Conservation (phyloP, 2,113 vertebrate genomes). For the Pachycephala philippinensis region DNA sequence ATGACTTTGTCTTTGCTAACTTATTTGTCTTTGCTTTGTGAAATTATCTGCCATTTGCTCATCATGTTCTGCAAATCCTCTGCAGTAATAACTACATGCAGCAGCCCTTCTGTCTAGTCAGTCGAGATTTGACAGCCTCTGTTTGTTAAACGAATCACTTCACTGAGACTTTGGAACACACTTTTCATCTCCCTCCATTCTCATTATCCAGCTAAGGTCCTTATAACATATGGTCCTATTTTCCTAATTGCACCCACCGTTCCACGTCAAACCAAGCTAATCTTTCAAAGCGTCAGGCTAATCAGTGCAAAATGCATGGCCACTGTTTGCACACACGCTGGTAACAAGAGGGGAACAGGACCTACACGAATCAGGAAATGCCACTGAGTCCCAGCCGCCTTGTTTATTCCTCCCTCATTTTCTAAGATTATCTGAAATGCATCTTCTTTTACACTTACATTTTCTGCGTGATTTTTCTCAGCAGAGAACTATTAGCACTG, state of each 20-base stretch:
- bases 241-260: conserved; percentile 49
- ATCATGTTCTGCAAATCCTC: neutral
- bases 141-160: conserved; percentile 61
- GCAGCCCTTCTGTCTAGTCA: conserved; percentile 40
- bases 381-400: conserved; percentile 6
- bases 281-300: conserved; percentile 57
- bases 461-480: neutral
- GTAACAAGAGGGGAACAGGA: conserved; percentile 37
- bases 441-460: neutral
- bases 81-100: conserved; percentile 35
- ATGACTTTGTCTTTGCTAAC: neutral
- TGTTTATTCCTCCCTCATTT: neutral
- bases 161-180: conserved; percentile 29
- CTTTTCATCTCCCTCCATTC: conserved; percentile 41
- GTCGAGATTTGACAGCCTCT: conserved; percentile 35
- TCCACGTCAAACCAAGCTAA: conserved; percentile 52
- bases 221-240: conserved; percentile 60
- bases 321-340: conserved; percentile 53
- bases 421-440: neutral
- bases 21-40: conserved; percentile 3
- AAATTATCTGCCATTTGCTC: conserved; percentile 19
- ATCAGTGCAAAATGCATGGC: conserved; percentile 42
- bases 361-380: conserved; percentile 43
- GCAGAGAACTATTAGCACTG: neutral
- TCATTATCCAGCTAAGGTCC: conserved; percentile 51